Base-by-base conservation (phyloP, 2,113 vertebrate species). In the Oncorhynchus clarkii region DNA sequence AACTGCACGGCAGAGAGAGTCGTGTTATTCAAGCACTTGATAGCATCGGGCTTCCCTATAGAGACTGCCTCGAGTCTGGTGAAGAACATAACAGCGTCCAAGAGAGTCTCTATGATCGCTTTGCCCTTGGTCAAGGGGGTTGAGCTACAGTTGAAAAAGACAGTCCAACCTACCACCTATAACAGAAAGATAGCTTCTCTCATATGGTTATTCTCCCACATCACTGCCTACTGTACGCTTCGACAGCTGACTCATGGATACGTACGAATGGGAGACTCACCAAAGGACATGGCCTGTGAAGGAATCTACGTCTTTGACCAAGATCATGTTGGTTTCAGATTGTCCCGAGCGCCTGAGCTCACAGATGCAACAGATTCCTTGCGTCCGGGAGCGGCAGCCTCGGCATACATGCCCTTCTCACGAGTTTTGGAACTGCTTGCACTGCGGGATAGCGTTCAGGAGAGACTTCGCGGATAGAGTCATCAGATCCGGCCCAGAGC, bases 371-470 rank as follows among this genome's bases (percentile, higher is more conserved):
- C 27, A 29, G 0, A 29, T 29, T 29, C 27, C 27, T 0, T 29
- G 27, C 0, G 27, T 29, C 27, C 27, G 0, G 27, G 27, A 29
- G 27, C 27, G 3, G 27, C 27, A 29, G 27, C 27, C 27, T 29
- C 27, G 3, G 27, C 27, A 29, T 27, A 27, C 27, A 27, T 27
- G 2, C 27, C 27, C 27, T 27, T 27, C 27, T 27, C 27, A 27
- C 27, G 27, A 29, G 27, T 29, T 29, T 29, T 29, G 66, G 66
- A 68, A 68, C 27, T 68, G 66, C 66, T 68, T 68, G 66, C 66
- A 68, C 29, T 68, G 66, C 66, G 66, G 18, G 57, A 59, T 59
- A 59, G 1, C 4, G 5, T 31, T 31, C 31, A 31, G 31, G 31
- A 31, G 31, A 31, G 31, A 31, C 4, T 6, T 31, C 1, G 31